phyloP scores from a whole-genome alignment of 2,113 vertebrate species.

The Pitta sordida region DNA sequence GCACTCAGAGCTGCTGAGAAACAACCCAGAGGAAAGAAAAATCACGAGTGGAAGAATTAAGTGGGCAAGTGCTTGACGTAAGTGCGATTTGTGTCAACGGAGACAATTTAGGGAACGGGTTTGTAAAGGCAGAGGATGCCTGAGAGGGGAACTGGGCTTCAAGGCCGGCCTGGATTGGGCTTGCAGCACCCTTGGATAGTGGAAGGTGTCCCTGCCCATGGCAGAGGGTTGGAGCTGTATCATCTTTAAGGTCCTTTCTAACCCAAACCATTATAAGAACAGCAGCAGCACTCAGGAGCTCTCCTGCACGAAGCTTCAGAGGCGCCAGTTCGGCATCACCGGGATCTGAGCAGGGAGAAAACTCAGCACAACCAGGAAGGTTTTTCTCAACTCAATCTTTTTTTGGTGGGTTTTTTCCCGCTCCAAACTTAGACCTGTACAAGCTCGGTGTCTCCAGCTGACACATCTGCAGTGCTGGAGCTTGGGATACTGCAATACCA shows the following conservation, averaged over 20 bases:
- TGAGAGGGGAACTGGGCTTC: background rate
- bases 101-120: background rate
- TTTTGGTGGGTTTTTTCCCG: background rate
- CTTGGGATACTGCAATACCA: background rate
- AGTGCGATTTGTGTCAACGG: background rate
- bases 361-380: background rate
- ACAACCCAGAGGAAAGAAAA: slow-evolving; percentile 7
- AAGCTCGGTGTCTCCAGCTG: background rate
- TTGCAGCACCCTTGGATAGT: background rate
- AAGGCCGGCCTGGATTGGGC: background rate
- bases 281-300: background rate
- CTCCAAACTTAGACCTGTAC: background rate
- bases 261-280: background rate
- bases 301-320: fast-evolving
- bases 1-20: background rate
- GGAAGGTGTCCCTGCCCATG: background rate
- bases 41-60: background rate
- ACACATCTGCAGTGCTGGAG: background rate
- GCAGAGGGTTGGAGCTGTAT: background rate
- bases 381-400: background rate
- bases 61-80: background rate
- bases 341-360: background rate
- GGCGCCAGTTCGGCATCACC: fast-evolving
- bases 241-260: background rate
- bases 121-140: background rate